phyloP scores from a whole-genome alignment of 2,888 invertebrate species.

The Maniola hyperantus region DNA sequence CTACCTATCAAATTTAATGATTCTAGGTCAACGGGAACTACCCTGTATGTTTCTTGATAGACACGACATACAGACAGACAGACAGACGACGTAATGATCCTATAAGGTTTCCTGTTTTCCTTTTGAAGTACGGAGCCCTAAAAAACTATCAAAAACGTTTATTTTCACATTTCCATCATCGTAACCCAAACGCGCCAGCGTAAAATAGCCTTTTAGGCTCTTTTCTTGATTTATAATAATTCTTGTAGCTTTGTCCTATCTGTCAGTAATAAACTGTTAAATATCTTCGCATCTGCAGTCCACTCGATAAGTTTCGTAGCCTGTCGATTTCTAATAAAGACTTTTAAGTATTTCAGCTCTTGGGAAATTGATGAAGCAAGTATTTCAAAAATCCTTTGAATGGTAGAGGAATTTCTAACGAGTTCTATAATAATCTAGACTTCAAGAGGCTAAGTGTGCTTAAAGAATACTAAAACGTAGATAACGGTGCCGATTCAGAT shows the following conservation, averaged over 20 bases:
- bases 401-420: conserved; percentile 33
- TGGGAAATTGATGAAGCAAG: conserved; percentile 31
- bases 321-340: conserved; percentile 33
- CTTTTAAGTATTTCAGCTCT: conserved; percentile 30
- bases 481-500: background rate
- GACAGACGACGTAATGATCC: no score
- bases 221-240: background rate
- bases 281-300: conserved; percentile 19
- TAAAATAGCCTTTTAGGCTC: no score
- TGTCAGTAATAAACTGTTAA: background rate
- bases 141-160: no score
- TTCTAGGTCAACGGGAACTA: no score
- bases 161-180: no score
- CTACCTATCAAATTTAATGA: no score
- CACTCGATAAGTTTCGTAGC: conserved; percentile 17
- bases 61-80: no score
- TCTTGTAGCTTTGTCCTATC: background rate
- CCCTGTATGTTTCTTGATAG: no score
- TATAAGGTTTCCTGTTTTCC: no score
- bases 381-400: conserved; percentile 31
- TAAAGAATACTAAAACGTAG: background rate
- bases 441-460: background rate
- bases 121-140: no score
- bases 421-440: conserved; percentile 23
- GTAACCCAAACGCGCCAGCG: background rate